These are phyloP conservation scores for Diorhabda sublineata DNA, from an alignment of 1,140 invertebrate genomes.

Conservation along the genomic window DNA sequence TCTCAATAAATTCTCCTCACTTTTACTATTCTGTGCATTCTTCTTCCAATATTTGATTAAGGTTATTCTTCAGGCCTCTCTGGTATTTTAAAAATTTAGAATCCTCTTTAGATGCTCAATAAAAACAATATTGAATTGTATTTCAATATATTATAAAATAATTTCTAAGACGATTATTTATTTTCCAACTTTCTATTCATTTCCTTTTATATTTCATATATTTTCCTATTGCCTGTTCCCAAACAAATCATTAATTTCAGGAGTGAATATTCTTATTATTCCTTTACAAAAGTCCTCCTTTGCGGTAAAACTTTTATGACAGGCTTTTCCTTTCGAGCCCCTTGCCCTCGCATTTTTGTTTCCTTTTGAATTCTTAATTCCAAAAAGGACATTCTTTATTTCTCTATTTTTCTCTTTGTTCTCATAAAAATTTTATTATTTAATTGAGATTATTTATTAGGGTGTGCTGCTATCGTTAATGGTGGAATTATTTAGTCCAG, in stretches of 20 bases:
- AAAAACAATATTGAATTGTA: too few species aligned
- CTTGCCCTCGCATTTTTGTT: slow-evolving; percentile 12
- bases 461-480: slow-evolving; percentile 3
- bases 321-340: neutral
- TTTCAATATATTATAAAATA: too few species aligned
- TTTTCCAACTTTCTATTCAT: slow-evolving; percentile 1
- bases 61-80: too few species aligned
- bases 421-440: slow-evolving; percentile 18
- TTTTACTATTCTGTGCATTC: too few species aligned
- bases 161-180: too few species aligned
- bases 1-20: too few species aligned
- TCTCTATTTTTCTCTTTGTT: slow-evolving; percentile 15
- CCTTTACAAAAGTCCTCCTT: slow-evolving; percentile 16
- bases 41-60: too few species aligned
- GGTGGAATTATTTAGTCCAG: neutral
- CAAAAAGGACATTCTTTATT: slow-evolving; percentile 22
- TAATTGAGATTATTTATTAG: slow-evolving; percentile 19
- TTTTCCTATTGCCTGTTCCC: slow-evolving; percentile 23
- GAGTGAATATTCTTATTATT: slow-evolving; percentile 32
- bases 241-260: slow-evolving; percentile 37
- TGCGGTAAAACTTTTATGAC: slow-evolving; percentile 7
- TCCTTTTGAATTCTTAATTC: slow-evolving; percentile 34
- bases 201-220: slow-evolving; percentile 23
- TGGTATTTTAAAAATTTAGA: too few species aligned
- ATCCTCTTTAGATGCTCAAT: too few species aligned